Evolutionary conservation across 2,797 vertebrate species (phyloP).

Genomic region (Decapterus maruadsi): DNA sequence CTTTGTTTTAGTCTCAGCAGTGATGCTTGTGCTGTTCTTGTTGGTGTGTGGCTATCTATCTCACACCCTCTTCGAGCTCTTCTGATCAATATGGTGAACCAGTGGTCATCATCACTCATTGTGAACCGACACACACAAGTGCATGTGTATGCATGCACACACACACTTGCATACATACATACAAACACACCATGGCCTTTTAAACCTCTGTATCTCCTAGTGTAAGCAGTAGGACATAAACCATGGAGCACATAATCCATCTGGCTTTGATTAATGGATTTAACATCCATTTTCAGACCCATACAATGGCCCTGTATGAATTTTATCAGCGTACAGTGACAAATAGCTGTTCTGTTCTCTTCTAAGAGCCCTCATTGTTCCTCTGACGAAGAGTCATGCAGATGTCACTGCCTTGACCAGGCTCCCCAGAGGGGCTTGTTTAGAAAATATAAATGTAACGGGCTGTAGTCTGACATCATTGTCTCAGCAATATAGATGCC

Average conservation of each 20-base stretch:
- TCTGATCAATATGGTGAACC: conserved; percentile 78
- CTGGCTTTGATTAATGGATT: conserved; percentile 82
- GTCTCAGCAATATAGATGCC: conserved; percentile 75
- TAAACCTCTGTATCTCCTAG: conserved; percentile 70
- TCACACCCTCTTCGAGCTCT: conserved; percentile 49
- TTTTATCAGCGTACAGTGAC: conserved; percentile 87
- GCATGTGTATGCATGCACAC: conserved; percentile 49
- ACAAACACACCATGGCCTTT: conserved; percentile 61
- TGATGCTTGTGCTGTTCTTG: conserved; percentile 34
- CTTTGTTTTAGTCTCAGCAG: conserved; percentile 14
- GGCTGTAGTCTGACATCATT: conserved; percentile 79
- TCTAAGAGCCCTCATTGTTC: conserved; percentile 86
- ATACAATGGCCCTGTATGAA: conserved; percentile 82
- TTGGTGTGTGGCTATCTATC: conserved; percentile 63
- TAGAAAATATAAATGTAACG: conserved; percentile 81
- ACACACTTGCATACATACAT: conserved; percentile 21
- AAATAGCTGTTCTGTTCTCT: conserved; percentile 87
- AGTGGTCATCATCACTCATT: conserved; percentile 78
- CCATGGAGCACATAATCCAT: conserved; percentile 76
- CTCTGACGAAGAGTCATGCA: conserved; percentile 72
- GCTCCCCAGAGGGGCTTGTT: conserved; percentile 71
- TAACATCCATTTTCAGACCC: conserved; percentile 79
- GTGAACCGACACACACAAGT: conserved; percentile 68
- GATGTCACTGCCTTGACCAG: conserved; percentile 79
- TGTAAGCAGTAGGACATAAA: conserved; percentile 71